These are phyloP conservation scores for Anniella stebbinsi DNA, from an alignment of 2,797 vertebrate genomes.

Conservation along the genomic window DNA sequence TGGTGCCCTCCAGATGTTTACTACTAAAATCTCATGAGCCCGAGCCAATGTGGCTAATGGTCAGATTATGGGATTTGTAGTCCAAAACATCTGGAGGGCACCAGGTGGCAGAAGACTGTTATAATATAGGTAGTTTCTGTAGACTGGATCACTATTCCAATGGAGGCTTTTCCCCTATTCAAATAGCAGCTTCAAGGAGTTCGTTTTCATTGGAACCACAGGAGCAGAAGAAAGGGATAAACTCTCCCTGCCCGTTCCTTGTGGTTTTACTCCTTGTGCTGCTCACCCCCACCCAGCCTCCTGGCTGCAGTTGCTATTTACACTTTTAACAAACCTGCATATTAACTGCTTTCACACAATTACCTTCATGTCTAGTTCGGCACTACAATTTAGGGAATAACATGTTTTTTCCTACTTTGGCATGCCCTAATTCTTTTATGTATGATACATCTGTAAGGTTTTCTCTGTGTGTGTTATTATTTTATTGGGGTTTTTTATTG, in stretches of 20 bases:
- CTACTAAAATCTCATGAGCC: too few species aligned
- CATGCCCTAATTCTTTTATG: background rate
- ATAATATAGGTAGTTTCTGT: background rate
- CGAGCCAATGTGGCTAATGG: too few species aligned
- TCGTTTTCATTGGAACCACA: background rate
- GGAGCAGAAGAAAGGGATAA: background rate
- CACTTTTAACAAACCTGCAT: background rate
- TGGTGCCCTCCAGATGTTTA: too few species aligned
- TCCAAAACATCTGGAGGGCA: too few species aligned
- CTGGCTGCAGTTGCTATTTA: background rate
- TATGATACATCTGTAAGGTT: background rate
- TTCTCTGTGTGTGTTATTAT: background rate
- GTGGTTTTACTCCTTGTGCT: background rate
- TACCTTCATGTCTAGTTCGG: background rate
- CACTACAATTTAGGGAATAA: background rate
- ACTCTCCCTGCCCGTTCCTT: background rate
- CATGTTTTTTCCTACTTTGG: background rate
- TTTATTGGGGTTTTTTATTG: background rate
- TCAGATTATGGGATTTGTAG: too few species aligned
- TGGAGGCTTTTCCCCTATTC: background rate
- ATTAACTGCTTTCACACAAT: background rate
- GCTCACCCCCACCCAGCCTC: too few species aligned
- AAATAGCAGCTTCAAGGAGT: background rate
- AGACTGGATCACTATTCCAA: background rate
- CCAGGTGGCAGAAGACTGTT: too few species aligned